Evolutionary conservation across 2,113 vertebrate genomes (phyloP), one percentile per base, ranked within the genome.

Genomic region (Ochotona princeps): DNA sequence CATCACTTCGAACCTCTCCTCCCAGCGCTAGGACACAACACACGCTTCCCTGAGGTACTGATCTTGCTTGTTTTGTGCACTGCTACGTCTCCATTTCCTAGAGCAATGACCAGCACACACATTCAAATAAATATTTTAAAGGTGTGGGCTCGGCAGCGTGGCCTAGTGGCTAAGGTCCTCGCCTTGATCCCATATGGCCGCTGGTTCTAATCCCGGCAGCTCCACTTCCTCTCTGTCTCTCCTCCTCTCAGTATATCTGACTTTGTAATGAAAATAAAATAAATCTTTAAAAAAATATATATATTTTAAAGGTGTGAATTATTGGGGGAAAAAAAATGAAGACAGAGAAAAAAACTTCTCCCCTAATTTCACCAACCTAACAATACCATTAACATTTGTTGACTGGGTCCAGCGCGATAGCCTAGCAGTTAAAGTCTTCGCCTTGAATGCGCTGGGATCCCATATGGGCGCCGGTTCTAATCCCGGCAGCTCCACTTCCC

Each of bases 321-420:
- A 84, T 2, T 93, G 57, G 78, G 78, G 54, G 88, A 73, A 51
- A 91, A 54, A 88, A 9, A 80, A 12, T 30, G 65, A 11, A 32
- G 65, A 60, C 26, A 5, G 54, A 57, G 15, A 57, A 47, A 63
- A 78, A 82, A 88, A 91, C 75, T 30, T 11, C 61, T 70, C 54
- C 21, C 47, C 30, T 80, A 25, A 88, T 85, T 91, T 83, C 5
- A 89, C 44, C 80, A 85, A 44, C 69, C 61, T 92, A 75, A 81
- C 18, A 70, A 89, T 15, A 65, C 13, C 60, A 63, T 63, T 63
- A 74, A 49, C 49, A 91, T 84, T 44, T 44, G 72, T 88, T 73
- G n/a, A 21, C 72, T 88, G 35, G 61, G n/a, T 54, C 80, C 51
- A 57, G 32, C 49, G 60, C 38, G 38, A 44, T 44, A 44, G 38